Conservation (phyloP, 2,888 invertebrate genomes). For the Linhomoeus sp. region DNA sequence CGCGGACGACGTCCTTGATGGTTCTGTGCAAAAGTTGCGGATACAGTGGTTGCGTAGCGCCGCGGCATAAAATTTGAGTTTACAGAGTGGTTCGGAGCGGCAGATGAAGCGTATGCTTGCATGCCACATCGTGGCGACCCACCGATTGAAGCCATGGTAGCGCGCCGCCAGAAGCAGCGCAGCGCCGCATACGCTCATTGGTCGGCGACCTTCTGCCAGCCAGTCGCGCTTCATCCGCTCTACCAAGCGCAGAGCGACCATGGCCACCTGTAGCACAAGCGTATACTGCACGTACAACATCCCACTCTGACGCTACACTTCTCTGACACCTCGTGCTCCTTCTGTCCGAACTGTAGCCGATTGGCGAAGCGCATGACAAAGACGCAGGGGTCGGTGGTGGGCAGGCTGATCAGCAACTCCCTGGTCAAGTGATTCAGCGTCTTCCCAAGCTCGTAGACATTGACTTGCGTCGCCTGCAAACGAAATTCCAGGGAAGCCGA, state of each 20-base stretch:
- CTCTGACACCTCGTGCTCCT: conserved; percentile 72
- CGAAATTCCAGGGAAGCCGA: too few species aligned
- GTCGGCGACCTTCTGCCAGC: conserved; percentile 80
- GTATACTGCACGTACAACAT: too few species aligned
- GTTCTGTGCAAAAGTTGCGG: conserved; percentile 4
- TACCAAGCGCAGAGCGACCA: conserved; percentile 76
- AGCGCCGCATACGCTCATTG: conserved; percentile 92
- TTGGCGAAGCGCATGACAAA: conserved; percentile 86
- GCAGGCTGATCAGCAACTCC: conserved; percentile 52
- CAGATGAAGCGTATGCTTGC: too few species aligned
- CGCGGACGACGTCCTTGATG: conserved; percentile 19
- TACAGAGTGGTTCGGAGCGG: too few species aligned
- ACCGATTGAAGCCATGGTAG: conserved; percentile 37
- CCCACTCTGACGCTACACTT: too few species aligned
- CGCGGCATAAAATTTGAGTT: too few species aligned
- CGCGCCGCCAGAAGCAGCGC: conserved; percentile 81
- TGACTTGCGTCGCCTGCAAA: conserved; percentile 52
- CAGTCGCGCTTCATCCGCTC: conserved; percentile 96
- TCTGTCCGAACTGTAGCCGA: conserved; percentile 61
- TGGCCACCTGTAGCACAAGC: conserved; percentile 43
- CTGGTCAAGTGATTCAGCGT: conserved; percentile 72
- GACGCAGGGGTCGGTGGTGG: conserved; percentile 62
- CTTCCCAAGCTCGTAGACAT: conserved; percentile 80
- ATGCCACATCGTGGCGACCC: too few species aligned
- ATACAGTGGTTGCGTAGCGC: too few species aligned